Conservation (phyloP, 1,140 invertebrate genomes). For the Portunus trituberculatus region DNA sequence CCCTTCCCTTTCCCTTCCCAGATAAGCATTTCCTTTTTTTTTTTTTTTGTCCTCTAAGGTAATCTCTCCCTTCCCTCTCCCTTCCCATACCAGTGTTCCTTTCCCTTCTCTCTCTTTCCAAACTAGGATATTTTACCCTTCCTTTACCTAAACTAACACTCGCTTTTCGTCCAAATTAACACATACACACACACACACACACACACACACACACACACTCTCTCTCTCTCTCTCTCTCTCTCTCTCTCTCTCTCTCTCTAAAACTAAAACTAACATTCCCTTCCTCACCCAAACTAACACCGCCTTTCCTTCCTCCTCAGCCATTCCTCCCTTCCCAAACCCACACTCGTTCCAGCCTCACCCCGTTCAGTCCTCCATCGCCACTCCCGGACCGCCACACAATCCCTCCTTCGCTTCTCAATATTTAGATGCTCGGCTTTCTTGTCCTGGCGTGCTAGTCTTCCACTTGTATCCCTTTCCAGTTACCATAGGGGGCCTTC, state of each 20-base stretch:
- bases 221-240: neutral
- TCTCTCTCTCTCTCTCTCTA: neutral
- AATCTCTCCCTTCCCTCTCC: neutral
- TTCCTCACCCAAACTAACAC: neutral
- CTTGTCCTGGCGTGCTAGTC: neutral
- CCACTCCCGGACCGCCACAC: neutral
- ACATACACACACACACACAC: too few species aligned
- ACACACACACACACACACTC: too few species aligned
- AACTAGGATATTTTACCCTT: too few species aligned
- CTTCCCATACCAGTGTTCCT: slow-evolving; percentile 1
- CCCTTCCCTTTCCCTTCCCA: neutral
- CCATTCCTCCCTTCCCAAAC: too few species aligned
- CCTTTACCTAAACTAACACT: too few species aligned
- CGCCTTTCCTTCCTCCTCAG: neutral
- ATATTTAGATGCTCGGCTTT: neutral
- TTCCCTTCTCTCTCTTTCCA: neutral
- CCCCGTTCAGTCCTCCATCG: neutral
- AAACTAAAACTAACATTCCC: slow-evolving; percentile 16
- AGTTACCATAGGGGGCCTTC: neutral
- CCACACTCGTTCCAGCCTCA: neutral
- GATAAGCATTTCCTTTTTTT: neutral
- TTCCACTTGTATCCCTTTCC: neutral
- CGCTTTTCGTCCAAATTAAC: too few species aligned
- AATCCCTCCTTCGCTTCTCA: neutral
- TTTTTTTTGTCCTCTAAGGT: neutral